Evolutionary conservation across 2,888 invertebrate genomes (phyloP).

Genomic region (Leucophenga maculata): DNA sequence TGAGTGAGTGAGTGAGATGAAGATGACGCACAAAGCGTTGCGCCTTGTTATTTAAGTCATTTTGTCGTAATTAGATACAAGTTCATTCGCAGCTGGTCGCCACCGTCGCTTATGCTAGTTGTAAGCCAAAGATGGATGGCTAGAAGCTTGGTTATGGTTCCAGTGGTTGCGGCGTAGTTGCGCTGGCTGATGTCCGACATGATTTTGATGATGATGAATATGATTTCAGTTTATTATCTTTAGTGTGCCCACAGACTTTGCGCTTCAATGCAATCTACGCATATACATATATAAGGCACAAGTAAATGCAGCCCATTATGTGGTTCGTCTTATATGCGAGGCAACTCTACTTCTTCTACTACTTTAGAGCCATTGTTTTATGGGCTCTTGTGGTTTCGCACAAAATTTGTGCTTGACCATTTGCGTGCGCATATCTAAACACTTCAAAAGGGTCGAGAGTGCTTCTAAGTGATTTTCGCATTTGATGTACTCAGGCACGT

Average conservation of each 20-base stretch:
- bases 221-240: neutral
- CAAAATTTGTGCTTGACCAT: slow-evolving; percentile 10
- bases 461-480: slow-evolving; percentile 3
- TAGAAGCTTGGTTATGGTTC: neutral
- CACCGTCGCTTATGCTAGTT: neutral
- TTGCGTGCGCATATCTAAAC: slow-evolving; percentile 8
- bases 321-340: no score
- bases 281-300: no score
- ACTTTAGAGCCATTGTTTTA: neutral
- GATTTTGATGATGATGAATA: neutral
- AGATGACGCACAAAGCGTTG: slow-evolving; percentile 5
- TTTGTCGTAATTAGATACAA: slow-evolving; percentile 37
- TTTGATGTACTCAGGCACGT: slow-evolving; percentile 14
- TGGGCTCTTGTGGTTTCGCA: slow-evolving; percentile 16
- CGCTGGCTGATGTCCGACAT: neutral
- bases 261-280: no score
- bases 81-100: slow-evolving; percentile 12
- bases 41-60: slow-evolving; percentile 40
- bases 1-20: no score
- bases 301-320: no score
- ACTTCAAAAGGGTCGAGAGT: slow-evolving; percentile 19
- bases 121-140: neutral
- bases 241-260: no score
- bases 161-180: neutral
- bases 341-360: neutral